These are phyloP conservation scores for Shargacucullia verbasci DNA, from an alignment of 2,888 invertebrate genomes.

Conservation along the genomic window DNA sequence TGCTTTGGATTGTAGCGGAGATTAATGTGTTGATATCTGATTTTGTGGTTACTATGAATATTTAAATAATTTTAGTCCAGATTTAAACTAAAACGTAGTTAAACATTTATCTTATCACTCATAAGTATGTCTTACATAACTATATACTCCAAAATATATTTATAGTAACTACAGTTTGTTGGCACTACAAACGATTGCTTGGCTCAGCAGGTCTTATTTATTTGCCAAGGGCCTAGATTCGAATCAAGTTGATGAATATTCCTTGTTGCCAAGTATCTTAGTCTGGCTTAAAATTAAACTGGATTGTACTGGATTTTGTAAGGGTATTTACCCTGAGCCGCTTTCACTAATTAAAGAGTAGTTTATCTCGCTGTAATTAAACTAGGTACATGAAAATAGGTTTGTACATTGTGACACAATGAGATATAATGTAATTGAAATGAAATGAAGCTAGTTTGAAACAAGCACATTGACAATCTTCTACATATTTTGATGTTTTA, in stretches of 20 bases:
- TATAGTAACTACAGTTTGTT: conserved; percentile 9
- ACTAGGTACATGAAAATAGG: conserved; percentile 13
- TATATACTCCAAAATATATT: neutral
- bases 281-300: conserved; percentile 39
- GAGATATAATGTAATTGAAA: neutral
- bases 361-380: conserved; percentile 20
- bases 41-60: neutral
- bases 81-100: too few species aligned
- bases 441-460: too few species aligned
- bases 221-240: conserved; percentile 45
- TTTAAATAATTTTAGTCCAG: too few species aligned
- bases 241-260: conserved; percentile 39
- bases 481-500: too few species aligned
- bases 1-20: conserved; percentile 25
- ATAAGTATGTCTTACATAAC: neutral
- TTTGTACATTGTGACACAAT: conserved; percentile 6
- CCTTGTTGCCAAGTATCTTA: conserved; percentile 39
- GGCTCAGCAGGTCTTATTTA: conserved; percentile 40
- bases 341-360: conserved; percentile 35
- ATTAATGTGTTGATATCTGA: conserved; percentile 18
- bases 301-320: conserved; percentile 20
- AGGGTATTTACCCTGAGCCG: conserved; percentile 19
- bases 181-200: conserved; percentile 40
- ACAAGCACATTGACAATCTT: too few species aligned
- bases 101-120: too few species aligned